Conservation (phyloP, 2,888 invertebrate species). For the Steinernema scapterisci region DNA sequence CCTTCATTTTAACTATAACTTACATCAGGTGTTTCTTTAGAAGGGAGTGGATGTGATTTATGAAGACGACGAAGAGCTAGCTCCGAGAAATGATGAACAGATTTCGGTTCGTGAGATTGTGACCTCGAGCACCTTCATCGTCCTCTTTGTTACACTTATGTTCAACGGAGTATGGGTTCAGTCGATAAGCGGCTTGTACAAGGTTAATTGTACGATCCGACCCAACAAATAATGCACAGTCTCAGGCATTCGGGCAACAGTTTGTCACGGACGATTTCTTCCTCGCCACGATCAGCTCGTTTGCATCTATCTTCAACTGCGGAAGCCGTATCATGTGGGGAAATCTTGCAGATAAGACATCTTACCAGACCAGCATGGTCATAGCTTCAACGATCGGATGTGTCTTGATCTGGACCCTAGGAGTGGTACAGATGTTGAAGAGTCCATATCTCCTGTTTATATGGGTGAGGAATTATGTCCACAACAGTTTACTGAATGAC, state of each 20-base stretch:
- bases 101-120: conserved; percentile 38
- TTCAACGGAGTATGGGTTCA: conserved; percentile 62
- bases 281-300: conserved; percentile 61
- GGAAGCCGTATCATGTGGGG: conserved; percentile 62
- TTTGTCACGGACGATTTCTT: conserved; percentile 64
- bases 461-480: conserved; percentile 34
- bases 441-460: conserved; percentile 48
- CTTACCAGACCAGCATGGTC: conserved; percentile 62
- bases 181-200: conserved; percentile 60
- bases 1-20: no score
- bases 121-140: conserved; percentile 53
- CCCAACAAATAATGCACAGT: not conserved
- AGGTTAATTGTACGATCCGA: conserved; percentile 43
- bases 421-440: conserved; percentile 46
- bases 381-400: conserved; percentile 59
- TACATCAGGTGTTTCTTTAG: no score
- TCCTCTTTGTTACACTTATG: conserved; percentile 57
- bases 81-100: not conserved
- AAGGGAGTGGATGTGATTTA: not conserved
- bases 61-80: not conserved
- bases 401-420: conserved; percentile 54
- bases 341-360: conserved; percentile 57
- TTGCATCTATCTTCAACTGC: conserved; percentile 62
- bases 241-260: conserved; percentile 59
- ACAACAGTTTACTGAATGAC: not conserved